Percentiles rank a stretch among this genome's conserved stretches.
These are phyloP conservation scores for Darevskia nairensis DNA, from an alignment of 2,797 vertebrate genomes.

Conservation along the genomic window DNA sequence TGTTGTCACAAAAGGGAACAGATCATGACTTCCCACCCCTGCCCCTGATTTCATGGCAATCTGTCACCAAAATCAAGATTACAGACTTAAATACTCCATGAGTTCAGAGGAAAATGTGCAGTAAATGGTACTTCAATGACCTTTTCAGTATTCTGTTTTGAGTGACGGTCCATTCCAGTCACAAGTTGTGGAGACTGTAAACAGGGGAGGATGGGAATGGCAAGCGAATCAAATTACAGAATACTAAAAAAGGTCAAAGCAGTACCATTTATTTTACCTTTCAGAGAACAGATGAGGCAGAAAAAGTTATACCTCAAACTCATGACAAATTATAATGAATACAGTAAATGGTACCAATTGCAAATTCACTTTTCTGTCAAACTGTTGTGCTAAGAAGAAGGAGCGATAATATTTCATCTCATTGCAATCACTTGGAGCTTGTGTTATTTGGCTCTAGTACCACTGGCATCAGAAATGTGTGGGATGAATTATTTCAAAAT, in stretches of 20 bases:
- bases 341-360: constrained; percentile 58
- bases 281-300: constrained; percentile 69
- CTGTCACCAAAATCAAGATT: constrained; percentile 60
- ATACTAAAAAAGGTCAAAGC: constrained; percentile 80
- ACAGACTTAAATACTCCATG: constrained; percentile 56
- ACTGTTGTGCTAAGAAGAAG: constrained; percentile 39
- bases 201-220: constrained; percentile 66
- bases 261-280: constrained; percentile 70
- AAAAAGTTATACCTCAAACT: constrained; percentile 66
- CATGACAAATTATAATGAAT: constrained; percentile 59
- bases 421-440: constrained; percentile 13
- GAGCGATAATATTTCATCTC: constrained; percentile 20
- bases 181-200: constrained; percentile 71
- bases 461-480: constrained; percentile 31
- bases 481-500: constrained; percentile 1
- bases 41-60: constrained; percentile 38
- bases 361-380: constrained; percentile 55
- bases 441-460: neutral
- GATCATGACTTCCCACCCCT: constrained; percentile 23
- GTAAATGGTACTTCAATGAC: constrained; percentile 71
- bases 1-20: constrained; percentile 30
- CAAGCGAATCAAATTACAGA: constrained; percentile 78
- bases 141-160: constrained; percentile 80
- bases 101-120: constrained; percentile 58
- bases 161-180: constrained; percentile 77